Evolutionary conservation across 2,797 vertebrate species (phyloP).

Genomic region (Rhodeus uyekii): DNA sequence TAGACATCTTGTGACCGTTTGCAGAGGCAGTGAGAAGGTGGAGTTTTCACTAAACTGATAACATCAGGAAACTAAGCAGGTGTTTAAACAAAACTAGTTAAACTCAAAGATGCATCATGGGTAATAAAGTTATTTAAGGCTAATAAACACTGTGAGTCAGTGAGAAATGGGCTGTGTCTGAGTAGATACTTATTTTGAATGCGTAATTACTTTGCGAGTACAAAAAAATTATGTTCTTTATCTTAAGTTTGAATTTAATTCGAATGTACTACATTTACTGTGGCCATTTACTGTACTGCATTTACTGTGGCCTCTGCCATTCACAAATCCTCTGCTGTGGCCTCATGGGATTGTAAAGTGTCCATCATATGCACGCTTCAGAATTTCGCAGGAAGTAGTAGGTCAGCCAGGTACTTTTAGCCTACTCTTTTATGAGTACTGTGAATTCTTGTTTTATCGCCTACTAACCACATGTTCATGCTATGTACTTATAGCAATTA

Average conservation of each 20-base stretch:
- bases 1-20: background rate
- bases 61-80: slow-evolving; percentile 66
- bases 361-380: background rate
- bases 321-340: background rate
- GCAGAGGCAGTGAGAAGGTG: slow-evolving; percentile 40
- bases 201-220: background rate
- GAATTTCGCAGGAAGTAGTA: background rate
- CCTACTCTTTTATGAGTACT: background rate
- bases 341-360: background rate
- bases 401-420: background rate
- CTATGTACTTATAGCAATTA: too few species aligned
- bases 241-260: background rate
- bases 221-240: background rate
- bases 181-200: background rate
- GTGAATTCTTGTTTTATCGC: too few species aligned
- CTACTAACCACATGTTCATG: too few species aligned
- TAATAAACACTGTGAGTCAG: slow-evolving; percentile 1
- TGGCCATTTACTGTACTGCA: background rate
- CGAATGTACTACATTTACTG: background rate
- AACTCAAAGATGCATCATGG: slow-evolving; percentile 30
- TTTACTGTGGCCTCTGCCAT: background rate
- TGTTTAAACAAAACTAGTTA: slow-evolving; percentile 53
- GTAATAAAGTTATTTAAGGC: background rate
- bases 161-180: background rate
- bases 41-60: slow-evolving; percentile 66